phyloP scores from a whole-genome alignment of 2,888 invertebrate species.

The Morpho achilles region DNA sequence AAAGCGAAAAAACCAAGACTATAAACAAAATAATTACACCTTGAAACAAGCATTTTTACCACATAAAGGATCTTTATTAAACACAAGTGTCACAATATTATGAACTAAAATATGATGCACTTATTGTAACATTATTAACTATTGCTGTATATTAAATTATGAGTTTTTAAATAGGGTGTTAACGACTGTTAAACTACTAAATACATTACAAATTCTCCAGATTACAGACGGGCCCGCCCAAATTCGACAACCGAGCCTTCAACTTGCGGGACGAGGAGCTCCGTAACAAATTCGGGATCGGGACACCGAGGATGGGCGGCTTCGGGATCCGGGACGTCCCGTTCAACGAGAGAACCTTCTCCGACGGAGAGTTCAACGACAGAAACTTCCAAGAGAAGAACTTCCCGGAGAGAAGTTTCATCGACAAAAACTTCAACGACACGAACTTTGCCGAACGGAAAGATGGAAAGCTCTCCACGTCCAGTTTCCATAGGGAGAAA shows the following conservation, averaged over 20 bases:
- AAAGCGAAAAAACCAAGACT: no score
- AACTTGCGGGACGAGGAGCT: conserved; percentile 67
- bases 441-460: conserved; percentile 54
- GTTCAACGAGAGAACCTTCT: conserved; percentile 64
- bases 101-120: no score
- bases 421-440: conserved; percentile 48
- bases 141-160: no score
- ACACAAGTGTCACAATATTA: no score
- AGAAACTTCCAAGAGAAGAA: conserved; percentile 58
- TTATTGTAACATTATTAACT: no score
- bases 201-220: conserved; percentile 51
- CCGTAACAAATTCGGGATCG: conserved; percentile 65
- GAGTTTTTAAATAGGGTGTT: no score
- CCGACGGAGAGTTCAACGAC: conserved; percentile 67
- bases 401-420: conserved; percentile 56
- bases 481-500: conserved; percentile 67
- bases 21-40: no score
- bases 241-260: conserved; percentile 66
- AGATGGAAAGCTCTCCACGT: conserved; percentile 69
- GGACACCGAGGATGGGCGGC: conserved; percentile 70
- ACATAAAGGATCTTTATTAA: no score
- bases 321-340: conserved; percentile 71
- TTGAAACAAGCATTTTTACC: no score
- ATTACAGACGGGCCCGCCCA: conserved; percentile 52
- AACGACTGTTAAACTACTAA: no score